Evolutionary conservation across 2,888 invertebrate species (phyloP).

Genomic region (Minunthozetes semirufus): DNA sequence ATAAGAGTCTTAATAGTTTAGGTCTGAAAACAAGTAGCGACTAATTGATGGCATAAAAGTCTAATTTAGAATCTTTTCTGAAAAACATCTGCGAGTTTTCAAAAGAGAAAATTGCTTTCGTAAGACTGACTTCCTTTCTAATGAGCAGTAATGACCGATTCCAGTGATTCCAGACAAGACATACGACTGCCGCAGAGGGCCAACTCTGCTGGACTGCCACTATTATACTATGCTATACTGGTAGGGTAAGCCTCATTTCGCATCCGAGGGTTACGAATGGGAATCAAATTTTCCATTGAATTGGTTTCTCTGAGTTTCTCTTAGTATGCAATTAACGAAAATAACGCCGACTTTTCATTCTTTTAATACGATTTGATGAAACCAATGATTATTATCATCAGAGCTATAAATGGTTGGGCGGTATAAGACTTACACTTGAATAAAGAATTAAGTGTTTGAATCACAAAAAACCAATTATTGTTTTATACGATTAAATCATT

Average conservation of each 20-base stretch:
- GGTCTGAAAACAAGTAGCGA: slow-evolving; percentile 19
- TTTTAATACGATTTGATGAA: slow-evolving; percentile 8
- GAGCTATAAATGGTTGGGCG: slow-evolving; percentile 8
- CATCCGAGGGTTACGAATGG: neutral
- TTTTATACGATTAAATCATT: neutral
- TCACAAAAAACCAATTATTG: neutral
- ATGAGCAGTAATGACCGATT: slow-evolving; percentile 28
- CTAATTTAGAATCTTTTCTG: neutral
- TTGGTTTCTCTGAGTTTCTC: slow-evolving; percentile 5
- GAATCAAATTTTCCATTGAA: neutral
- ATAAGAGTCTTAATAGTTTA: slow-evolving; percentile 20
- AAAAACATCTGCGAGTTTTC: slow-evolving; percentile 21
- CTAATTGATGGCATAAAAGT: slow-evolving; percentile 25
- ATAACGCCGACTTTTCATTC: slow-evolving; percentile 16
- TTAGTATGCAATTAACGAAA: slow-evolving; percentile 21
- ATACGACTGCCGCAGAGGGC: neutral
- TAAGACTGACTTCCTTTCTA: slow-evolving; percentile 30
- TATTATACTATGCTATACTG: neutral
- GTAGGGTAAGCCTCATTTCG: neutral
- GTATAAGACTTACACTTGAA: slow-evolving; percentile 1
- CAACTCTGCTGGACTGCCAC: no score
- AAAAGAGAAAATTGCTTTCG: slow-evolving; percentile 19
- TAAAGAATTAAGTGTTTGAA: slow-evolving; percentile 21
- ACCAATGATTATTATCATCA: slow-evolving; percentile 20
- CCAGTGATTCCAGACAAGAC: slow-evolving; percentile 14